phyloP scores from a whole-genome alignment of 2,888 invertebrate species.

The Drosophila ustulata region DNA sequence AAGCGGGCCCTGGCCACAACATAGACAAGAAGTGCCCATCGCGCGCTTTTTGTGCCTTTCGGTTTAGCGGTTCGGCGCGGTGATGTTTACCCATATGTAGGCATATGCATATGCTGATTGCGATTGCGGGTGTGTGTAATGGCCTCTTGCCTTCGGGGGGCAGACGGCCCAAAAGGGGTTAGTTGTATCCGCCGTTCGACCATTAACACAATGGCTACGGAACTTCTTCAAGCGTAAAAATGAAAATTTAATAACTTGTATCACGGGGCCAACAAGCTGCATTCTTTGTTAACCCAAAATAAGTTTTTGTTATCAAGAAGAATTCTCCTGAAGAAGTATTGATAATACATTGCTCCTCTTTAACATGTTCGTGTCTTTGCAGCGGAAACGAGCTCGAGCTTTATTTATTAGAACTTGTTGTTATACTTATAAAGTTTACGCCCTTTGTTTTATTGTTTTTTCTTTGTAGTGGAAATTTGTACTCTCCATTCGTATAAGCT shows the following conservation, averaged over 20 bases:
- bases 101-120: conserved; percentile 81
- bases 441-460: conserved; percentile 31
- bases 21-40: conserved; percentile 76
- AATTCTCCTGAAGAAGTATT: neutral
- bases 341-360: neutral
- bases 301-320: neutral
- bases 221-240: conserved; percentile 71
- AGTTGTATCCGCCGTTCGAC: conserved; percentile 30
- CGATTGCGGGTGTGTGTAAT: conserved; percentile 59
- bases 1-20: conserved; percentile 25
- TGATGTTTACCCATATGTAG: conserved; percentile 82
- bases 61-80: conserved; percentile 80
- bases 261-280: conserved; percentile 1
- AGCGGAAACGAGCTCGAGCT: conserved; percentile 65
- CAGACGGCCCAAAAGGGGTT: conserved; percentile 19
- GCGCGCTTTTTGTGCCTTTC: conserved; percentile 62
- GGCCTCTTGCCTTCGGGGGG: conserved; percentile 19
- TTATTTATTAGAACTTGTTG: conserved; percentile 46
- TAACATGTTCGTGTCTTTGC: neutral
- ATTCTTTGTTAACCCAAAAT: neutral
- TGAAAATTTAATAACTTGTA: conserved; percentile 43
- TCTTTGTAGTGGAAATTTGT: neutral
- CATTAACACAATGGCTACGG: conserved; percentile 61
- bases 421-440: conserved; percentile 69
- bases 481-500: neutral